Evolutionary conservation across 2,888 invertebrate genomes (phyloP), one percentile per base, ranked within the genome.

Genomic region (Trichacis sp.): DNA sequence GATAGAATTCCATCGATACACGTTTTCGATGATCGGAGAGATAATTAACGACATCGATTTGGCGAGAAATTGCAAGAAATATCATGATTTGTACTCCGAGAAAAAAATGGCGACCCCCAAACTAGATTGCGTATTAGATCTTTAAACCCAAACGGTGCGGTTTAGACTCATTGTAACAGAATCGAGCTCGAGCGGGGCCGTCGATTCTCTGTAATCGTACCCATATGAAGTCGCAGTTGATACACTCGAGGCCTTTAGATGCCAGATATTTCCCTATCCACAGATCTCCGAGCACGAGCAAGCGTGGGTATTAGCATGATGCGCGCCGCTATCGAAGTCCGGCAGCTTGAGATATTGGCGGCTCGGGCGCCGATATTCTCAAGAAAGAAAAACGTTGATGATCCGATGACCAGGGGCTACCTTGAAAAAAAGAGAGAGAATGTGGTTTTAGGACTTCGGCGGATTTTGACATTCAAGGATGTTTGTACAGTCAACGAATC

Each of bases 291-390:
- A 58, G 66, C 66, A 66, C 66, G 66, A 66, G 65, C 65, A 57
- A 60, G 29, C 66, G 66, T 66, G 61, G 61, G 66, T 66, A 65
- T 65, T 65, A 65, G 61, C 65, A 65, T 65, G 65, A 51, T 65
- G 65, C 58, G 57, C 60, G 60, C 53, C 57, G 60, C 65, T 65
- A 64, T 64, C 65, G 56, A 65, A 65, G 56, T 60, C 60, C 53
- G 60, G 57, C 53, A 57, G 46, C 60, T 46, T 48, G 57, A 29
- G 24, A 60, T 60, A 65, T 60, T 59, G 60, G 36, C 45, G 52
- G 53, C 49, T 40, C 40, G 40, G 20, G 24, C 14, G 40, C 24
- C 40, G 40, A n/a, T n/a, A 51, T 48, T 48, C 47, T 30, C 17
- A 15, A 33, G 51, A 43, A 64, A 42, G 33, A 55, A 43, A 51